phyloP scores from a whole-genome alignment of 2,797 vertebrate species.

The Hippopotamyrus pictus region DNA sequence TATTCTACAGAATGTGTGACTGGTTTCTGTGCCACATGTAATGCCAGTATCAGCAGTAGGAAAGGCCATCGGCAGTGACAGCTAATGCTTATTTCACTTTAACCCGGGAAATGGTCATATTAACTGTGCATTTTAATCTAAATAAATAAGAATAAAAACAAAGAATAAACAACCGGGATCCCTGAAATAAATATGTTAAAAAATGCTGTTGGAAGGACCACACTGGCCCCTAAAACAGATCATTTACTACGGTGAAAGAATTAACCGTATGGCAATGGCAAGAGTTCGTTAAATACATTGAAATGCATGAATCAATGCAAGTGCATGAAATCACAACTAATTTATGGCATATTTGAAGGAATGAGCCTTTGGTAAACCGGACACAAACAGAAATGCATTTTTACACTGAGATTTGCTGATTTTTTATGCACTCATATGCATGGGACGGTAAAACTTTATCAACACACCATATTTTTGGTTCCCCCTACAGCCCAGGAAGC shows the following conservation, averaged over 20 bases:
- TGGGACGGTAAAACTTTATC: not conserved
- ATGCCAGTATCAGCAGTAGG: not conserved
- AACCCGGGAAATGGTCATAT: not conserved
- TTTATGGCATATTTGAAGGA: not conserved
- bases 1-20: not conserved
- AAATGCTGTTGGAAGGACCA: slow-evolving; percentile 13
- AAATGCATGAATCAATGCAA: not conserved
- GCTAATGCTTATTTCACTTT: not conserved
- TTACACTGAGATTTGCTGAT: not conserved
- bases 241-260: not conserved
- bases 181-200: slow-evolving; percentile 3
- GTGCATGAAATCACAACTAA: not conserved
- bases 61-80: not conserved
- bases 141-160: slow-evolving; percentile 18
- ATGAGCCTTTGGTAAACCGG: not conserved
- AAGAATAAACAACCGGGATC: not conserved
- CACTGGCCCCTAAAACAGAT: not conserved
- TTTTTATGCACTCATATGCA: not conserved
- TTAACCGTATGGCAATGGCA: not conserved
- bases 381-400: not conserved
- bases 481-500: slow-evolving; percentile 8
- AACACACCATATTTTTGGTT: not conserved
- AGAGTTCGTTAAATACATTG: not conserved
- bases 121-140: slow-evolving; percentile 12
- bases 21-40: not conserved